Evolutionary conservation across 2,797 vertebrate species (phyloP), one percentile per base, ranked within the genome.

Genomic region (Silurus aristotelis): DNA sequence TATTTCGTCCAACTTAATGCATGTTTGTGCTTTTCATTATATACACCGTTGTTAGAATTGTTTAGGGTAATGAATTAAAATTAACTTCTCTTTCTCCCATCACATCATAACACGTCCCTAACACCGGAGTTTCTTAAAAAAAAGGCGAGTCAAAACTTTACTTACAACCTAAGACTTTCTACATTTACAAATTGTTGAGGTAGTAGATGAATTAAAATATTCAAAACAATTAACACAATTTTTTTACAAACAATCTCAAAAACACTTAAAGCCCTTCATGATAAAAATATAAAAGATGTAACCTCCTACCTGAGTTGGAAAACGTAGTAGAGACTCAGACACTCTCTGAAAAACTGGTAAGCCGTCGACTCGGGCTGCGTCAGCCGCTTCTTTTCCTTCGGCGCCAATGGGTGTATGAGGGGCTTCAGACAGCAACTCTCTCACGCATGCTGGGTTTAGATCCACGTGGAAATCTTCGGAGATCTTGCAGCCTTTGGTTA

Each of bases 381-480:
- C 93, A 17, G 89, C 91, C 0, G 88, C 80, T 22, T 83, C 88
- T 2, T 84, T 88, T 82, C 83, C 89, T 0, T 91, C 93, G 0
- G 92, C 90, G 0, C 92, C 94, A 22, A 91, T 91, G 0, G 90
- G 88, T 4, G 90, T 83, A 0, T 94, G 94, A 0, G 87, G 75
- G 0, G 92, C 2, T 1, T 96, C 94, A 1, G 87, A 91, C 86
- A 97, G 93, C 98, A 99, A 97, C 77, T 98, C 97, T 66, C 96
- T 94, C 9, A 99, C 96, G 2, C 94, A 94, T 0, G 93, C 88
- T 0, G 97, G 95, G 89, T 99, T 99, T 87, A 99, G 90, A 90
- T 99, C 98, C 82, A 99, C 92, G 0, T 99, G 98, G 92, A 99
- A 99, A 92, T 99, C 98, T 2, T 96, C 96, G 0, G 98, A 99